These are phyloP conservation scores for Orius insidiosus DNA, from an alignment of 1,140 invertebrate species.

Conservation along the genomic window DNA sequence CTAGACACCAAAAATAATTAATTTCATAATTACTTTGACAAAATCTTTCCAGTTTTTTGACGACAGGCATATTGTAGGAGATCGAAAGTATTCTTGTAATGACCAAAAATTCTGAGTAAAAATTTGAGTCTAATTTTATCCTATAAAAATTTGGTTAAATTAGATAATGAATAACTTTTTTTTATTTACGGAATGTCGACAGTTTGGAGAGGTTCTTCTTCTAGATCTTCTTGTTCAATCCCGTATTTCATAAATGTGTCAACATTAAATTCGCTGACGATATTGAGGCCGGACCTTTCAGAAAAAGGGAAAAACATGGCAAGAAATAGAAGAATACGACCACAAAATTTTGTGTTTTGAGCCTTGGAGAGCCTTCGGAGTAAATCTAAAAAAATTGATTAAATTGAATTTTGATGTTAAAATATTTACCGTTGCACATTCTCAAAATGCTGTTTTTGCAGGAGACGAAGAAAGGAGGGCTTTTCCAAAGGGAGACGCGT, in stretches of 20 bases:
- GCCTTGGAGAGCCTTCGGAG: slow-evolving; percentile 78
- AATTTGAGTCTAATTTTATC: slow-evolving; percentile 74
- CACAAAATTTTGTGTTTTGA: slow-evolving; percentile 96
- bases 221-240: slow-evolving; percentile 30
- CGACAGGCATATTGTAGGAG: slow-evolving; percentile 84
- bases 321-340: slow-evolving; percentile 88
- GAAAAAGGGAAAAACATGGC: slow-evolving; percentile 96
- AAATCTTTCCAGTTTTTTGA: slow-evolving; percentile 88
- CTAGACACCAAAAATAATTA: no score
- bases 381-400: slow-evolving; percentile 53
- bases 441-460: slow-evolving; percentile 90
- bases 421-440: slow-evolving; percentile 87
- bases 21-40: slow-evolving; percentile 50
- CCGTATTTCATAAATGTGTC: slow-evolving; percentile 85
- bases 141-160: slow-evolving; percentile 29
- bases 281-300: slow-evolving; percentile 88
- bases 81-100: slow-evolving; percentile 88
- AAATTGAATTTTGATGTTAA: no score
- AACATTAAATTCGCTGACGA: slow-evolving; percentile 94
- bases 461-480: slow-evolving; percentile 73
- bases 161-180: background rate
- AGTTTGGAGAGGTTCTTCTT: slow-evolving; percentile 9
- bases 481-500: slow-evolving; percentile 79
- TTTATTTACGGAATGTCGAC: slow-evolving; percentile 8
- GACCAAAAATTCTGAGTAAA: slow-evolving; percentile 97